A percentile compares a stretch with the other conserved stretches of the same genome.
phyloP scores from a whole-genome alignment of 2,888 invertebrate species.

The Trachelus tabidus region DNA sequence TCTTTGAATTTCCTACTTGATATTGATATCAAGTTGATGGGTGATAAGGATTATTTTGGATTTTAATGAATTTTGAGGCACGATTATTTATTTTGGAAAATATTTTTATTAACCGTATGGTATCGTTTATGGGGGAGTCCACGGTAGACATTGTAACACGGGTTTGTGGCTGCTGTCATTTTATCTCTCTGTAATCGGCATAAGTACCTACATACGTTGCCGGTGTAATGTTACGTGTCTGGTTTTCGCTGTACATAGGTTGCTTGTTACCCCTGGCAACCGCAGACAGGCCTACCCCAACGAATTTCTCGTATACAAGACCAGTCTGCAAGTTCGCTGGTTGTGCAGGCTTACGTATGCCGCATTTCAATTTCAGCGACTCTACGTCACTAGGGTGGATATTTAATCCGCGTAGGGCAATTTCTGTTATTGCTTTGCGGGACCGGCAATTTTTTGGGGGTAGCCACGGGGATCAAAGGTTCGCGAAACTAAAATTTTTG shows the following conservation, averaged over 20 bases:
- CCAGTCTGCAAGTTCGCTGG: background rate
- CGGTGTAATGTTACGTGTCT: background rate
- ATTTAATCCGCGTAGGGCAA: conserved; percentile 28
- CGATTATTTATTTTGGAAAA: background rate
- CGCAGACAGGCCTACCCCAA: background rate
- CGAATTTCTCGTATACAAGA: background rate
- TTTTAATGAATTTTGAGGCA: background rate
- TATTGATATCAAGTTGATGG: background rate
- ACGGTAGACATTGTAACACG: background rate
- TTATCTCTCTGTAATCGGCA: background rate
- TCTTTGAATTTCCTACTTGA: background rate
- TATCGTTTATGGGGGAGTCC: background rate
- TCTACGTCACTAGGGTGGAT: conserved; percentile 28
- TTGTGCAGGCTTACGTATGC: background rate
- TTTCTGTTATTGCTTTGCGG: conserved; percentile 39
- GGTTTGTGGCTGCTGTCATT: background rate
- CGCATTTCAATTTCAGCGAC: conserved; percentile 30
- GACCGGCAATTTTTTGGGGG: background rate
- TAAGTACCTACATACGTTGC: background rate
- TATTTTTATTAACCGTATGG: background rate
- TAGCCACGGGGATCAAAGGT: background rate
- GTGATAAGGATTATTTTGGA: background rate
- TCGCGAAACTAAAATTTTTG: background rate
- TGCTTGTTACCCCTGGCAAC: background rate
- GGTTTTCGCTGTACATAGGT: background rate